phyloP scores from a whole-genome alignment of 1,140 invertebrate genomes.

The Leptonema lineaticorne region DNA sequence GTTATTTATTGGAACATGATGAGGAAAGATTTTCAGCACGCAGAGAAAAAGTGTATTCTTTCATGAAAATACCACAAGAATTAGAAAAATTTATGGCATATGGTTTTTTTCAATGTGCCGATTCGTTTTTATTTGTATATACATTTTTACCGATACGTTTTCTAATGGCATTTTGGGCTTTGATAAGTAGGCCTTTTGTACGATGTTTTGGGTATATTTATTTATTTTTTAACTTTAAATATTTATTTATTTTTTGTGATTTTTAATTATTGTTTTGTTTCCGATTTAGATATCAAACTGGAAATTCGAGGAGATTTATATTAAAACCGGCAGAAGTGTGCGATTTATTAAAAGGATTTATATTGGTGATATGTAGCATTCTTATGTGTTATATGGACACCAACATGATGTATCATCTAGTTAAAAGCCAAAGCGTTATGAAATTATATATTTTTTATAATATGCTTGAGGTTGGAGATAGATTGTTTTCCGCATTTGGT shows the following conservation, averaged over 20 bases:
- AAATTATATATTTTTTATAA: conserved; percentile 99
- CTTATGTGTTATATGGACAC: conserved; percentile 92
- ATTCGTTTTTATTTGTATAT: conserved; percentile 97
- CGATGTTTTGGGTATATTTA: conserved; percentile 68
- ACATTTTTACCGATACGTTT: conserved; percentile 96
- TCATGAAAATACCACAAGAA: conserved; percentile 94
- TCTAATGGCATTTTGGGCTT: conserved; percentile 78
- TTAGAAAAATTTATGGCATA: conserved; percentile 92
- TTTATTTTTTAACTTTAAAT: background rate
- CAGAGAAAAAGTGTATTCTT: conserved; percentile 94
- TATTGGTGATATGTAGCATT: conserved; percentile 81
- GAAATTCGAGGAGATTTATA: conserved; percentile 34
- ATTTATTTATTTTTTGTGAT: background rate
- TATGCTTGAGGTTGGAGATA: conserved; percentile 97
- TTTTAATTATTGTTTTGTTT: conserved; percentile 7
- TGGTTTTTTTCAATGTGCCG: conserved; percentile 96
- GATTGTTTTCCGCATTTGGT: conserved; percentile 94
- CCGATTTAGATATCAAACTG: conserved; percentile 21
- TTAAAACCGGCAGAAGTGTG: conserved; percentile 92
- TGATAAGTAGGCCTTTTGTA: conserved; percentile 70
- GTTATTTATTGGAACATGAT: conserved; percentile 90
- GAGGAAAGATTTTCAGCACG: conserved; percentile 91
- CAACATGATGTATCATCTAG: conserved; percentile 97
- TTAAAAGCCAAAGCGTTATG: conserved; percentile 98
- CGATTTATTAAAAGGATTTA: conserved; percentile 91